phyloP scores from a whole-genome alignment of 1,140 invertebrate species.

The Cotesia chilonis region DNA sequence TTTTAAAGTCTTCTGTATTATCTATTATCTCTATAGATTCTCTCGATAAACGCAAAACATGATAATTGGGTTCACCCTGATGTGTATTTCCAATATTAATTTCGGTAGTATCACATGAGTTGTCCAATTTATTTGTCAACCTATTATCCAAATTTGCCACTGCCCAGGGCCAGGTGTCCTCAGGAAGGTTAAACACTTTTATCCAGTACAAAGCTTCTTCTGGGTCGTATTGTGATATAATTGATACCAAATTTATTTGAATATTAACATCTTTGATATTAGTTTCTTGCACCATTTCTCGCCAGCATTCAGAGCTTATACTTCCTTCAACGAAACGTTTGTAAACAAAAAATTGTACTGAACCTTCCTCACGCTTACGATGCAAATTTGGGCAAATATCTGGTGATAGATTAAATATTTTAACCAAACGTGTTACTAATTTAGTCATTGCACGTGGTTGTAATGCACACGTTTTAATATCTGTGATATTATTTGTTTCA shows the following conservation, averaged over 20 bases:
- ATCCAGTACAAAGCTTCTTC: constrained; percentile 73
- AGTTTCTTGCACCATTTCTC: constrained; percentile 75
- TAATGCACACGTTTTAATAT: constrained; percentile 69
- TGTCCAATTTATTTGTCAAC: constrained; percentile 29
- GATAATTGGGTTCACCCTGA: constrained; percentile 52
- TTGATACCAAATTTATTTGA: constrained; percentile 67
- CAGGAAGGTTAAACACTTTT: constrained; percentile 68
- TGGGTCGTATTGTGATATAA: constrained; percentile 65
- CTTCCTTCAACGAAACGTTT: constrained; percentile 71
- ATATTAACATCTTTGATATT: constrained; percentile 67
- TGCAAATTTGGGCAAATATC: constrained; percentile 72
- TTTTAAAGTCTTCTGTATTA: constrained; percentile 60
- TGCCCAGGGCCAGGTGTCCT: constrained; percentile 66
- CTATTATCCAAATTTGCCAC: constrained; percentile 53
- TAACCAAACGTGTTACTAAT: constrained; percentile 70
- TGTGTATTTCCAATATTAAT: constrained; percentile 46
- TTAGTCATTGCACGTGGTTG: constrained; percentile 71
- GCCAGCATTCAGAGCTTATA: constrained; percentile 70
- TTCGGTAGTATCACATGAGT: constrained; percentile 32
- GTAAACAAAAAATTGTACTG: constrained; percentile 72
- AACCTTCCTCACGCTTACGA: constrained; percentile 71
- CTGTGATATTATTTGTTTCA: constrained; percentile 65
- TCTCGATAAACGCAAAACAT: constrained; percentile 66
- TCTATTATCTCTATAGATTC: constrained; percentile 68
- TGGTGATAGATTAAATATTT: constrained; percentile 70